Conservation (phyloP, 2,888 invertebrate genomes). For the Girardia tigrina region DNA sequence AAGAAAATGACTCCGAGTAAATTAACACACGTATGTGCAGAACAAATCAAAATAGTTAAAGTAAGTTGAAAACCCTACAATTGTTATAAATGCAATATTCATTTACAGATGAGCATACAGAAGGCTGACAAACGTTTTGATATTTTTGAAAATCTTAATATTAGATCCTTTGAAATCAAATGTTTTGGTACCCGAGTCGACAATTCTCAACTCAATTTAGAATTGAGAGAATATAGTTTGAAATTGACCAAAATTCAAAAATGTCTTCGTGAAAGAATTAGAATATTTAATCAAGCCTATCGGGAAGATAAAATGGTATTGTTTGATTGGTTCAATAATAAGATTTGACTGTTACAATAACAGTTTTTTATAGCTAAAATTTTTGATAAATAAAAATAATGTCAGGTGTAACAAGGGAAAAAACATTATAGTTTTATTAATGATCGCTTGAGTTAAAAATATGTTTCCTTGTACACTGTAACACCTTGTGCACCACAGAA, state of each 20-base stretch:
- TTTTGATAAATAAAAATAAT: no score
- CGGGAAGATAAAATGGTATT: constrained; percentile 11
- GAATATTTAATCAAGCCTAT: constrained; percentile 23
- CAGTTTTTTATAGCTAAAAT: no score
- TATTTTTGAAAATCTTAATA: neutral
- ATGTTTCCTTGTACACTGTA: no score
- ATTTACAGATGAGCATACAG: no score
- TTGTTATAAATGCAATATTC: no score
- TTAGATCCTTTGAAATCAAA: constrained; percentile 2
- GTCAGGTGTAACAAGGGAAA: no score
- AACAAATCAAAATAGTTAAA: neutral
- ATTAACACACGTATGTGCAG: neutral
- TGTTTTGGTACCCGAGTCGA: neutral
- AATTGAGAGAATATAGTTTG: neutral
- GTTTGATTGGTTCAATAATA: no score
- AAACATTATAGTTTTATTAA: no score
- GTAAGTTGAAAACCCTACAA: no score
- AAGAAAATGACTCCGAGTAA: neutral
- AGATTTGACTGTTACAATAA: no score
- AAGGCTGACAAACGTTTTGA: neutral
- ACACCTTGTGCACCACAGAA: no score
- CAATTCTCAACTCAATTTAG: neutral
- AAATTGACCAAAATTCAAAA: neutral
- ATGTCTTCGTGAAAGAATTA: neutral
- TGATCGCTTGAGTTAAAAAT: no score